phyloP scores from a whole-genome alignment of 2,888 invertebrate species.

The Chrysolina haemoptera region DNA sequence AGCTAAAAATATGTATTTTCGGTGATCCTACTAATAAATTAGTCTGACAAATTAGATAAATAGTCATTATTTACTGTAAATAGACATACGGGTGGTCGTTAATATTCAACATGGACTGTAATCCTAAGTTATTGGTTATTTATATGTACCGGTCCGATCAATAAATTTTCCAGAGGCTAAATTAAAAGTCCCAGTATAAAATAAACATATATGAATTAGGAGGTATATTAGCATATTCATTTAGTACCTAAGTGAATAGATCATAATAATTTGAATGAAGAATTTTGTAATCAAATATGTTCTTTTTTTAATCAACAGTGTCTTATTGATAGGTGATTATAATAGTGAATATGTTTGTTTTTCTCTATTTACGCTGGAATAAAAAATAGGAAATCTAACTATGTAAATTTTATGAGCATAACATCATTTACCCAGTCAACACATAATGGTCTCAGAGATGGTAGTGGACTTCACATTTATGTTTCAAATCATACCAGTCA shows the following conservation, averaged over 20 bases:
- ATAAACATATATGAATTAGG: conserved; percentile 14
- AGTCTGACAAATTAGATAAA: conserved; percentile 48
- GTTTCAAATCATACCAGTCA: too few species aligned
- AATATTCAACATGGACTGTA: conserved; percentile 27
- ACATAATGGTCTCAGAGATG: too few species aligned
- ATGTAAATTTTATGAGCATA: too few species aligned
- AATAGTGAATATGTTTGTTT: too few species aligned
- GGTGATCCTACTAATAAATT: conserved; percentile 40
- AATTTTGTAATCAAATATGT: too few species aligned
- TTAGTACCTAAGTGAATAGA: neutral
- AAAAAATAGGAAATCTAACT: too few species aligned
- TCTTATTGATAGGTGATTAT: too few species aligned
- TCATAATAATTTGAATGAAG: neutral
- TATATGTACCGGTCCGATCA: conserved; percentile 24
- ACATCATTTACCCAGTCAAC: too few species aligned
- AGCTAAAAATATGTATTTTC: neutral
- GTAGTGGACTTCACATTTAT: too few species aligned
- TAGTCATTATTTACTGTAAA: conserved; percentile 47
- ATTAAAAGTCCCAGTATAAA: conserved; percentile 6
- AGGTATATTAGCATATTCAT: conserved; percentile 1
- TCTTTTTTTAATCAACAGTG: too few species aligned
- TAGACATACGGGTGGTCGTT: conserved; percentile 50
- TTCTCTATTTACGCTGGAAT: too few species aligned
- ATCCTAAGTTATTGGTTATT: conserved; percentile 34
- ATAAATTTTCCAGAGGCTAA: conserved; percentile 25